These are phyloP conservation scores for Leptinotarsa juncta DNA, from an alignment of 2,888 invertebrate species.

Conservation along the genomic window DNA sequence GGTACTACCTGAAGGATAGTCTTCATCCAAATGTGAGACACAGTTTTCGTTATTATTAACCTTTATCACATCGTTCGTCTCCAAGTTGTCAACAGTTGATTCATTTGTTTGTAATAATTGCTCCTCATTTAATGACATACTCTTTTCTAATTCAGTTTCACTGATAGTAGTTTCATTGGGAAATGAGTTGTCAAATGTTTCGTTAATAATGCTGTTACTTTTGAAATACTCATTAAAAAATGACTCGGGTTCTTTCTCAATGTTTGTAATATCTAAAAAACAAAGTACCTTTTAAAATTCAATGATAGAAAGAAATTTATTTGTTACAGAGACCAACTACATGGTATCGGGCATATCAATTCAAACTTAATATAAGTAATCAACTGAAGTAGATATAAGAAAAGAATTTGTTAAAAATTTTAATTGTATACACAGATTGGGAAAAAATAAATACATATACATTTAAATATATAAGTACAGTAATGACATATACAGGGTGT, in stretches of 20 bases:
- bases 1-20: constrained; percentile 72
- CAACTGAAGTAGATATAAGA: too few relatives aligned
- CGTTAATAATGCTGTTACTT: constrained; percentile 22
- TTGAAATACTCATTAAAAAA: constrained; percentile 48
- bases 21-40: constrained; percentile 83
- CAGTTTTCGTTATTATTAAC: too few relatives aligned
- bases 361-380: too few relatives aligned
- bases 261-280: not conserved
- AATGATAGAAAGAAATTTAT: too few relatives aligned
- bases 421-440: too few relatives aligned
- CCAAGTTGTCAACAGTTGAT: not conserved
- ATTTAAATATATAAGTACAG: too few relatives aligned
- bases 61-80: too few relatives aligned
- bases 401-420: too few relatives aligned
- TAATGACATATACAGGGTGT: too few relatives aligned
- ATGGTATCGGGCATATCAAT: too few relatives aligned
- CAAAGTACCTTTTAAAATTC: not conserved
- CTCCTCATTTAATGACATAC: constrained; percentile 57
- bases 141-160: constrained; percentile 76
- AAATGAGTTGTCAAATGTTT: constrained; percentile 30
- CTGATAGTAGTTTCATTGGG: constrained; percentile 71
- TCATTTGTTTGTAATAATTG: not conserved
- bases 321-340: too few relatives aligned
- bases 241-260: not conserved
- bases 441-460: too few relatives aligned